Evolutionary conservation across 2,113 vertebrate genomes (phyloP).

Genomic region (Callopanchax toddi): DNA sequence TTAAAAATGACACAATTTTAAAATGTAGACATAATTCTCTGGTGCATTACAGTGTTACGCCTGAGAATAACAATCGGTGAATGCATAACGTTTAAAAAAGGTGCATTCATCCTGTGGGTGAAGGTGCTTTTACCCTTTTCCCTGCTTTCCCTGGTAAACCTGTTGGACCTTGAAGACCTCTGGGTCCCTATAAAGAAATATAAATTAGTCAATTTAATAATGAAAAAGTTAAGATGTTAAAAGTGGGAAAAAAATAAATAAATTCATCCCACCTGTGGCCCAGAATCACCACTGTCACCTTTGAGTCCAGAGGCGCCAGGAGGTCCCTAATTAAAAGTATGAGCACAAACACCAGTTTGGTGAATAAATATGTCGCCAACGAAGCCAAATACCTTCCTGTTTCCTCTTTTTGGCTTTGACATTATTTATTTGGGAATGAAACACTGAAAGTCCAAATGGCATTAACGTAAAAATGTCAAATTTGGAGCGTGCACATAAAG

Average conservation of each 20-base stretch:
- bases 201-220: background rate
- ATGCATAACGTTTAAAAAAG: background rate
- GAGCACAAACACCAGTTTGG: constrained; percentile 11
- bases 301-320: constrained; percentile 91
- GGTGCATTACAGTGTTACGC: background rate
- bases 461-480: constrained; percentile 4
- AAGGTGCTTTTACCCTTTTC: constrained; percentile 85
- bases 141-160: constrained; percentile 90
- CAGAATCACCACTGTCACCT: constrained; percentile 91
- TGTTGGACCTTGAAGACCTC: constrained; percentile 89
- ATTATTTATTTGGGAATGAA: background rate
- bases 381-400: constrained; percentile 6
- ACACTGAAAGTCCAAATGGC: constrained; percentile 17
- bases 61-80: background rate
- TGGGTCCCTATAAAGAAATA: constrained; percentile 84
- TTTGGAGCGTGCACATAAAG: background rate
- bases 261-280: constrained; percentile 85
- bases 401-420: background rate
- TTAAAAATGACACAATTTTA: constrained; percentile 14
- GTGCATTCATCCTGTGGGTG: background rate
- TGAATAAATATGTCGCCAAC: constrained; percentile 4
- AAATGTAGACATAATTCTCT: background rate
- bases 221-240: background rate
- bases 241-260: background rate
- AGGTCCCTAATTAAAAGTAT: constrained; percentile 81